These are phyloP conservation scores for Epinotia demarniana DNA, from an alignment of 2,888 invertebrate species.

Conservation along the genomic window DNA sequence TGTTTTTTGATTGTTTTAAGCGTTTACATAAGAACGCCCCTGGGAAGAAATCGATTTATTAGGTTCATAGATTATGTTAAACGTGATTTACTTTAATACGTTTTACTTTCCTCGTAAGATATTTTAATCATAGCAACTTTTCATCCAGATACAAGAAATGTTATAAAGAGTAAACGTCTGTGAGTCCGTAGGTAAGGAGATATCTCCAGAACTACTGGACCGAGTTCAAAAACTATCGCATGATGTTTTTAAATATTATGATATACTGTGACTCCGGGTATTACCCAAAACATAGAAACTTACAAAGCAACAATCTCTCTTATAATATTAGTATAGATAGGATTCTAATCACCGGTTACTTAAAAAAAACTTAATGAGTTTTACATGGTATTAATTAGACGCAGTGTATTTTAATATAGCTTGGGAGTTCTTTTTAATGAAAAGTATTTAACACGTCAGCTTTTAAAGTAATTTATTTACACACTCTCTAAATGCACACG, in stretches of 20 bases:
- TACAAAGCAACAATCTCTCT: too few relatives aligned
- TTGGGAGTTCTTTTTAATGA: slow-evolving; percentile 2
- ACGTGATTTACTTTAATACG: not conserved
- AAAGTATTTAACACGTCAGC: not conserved
- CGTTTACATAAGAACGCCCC: slow-evolving; percentile 19
- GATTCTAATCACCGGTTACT: too few relatives aligned
- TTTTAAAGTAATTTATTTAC: slow-evolving; percentile 7
- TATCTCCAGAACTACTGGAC: too few relatives aligned
- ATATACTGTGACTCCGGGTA: too few relatives aligned
- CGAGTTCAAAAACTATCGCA: too few relatives aligned
- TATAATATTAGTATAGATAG: too few relatives aligned
- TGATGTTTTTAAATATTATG: too few relatives aligned
- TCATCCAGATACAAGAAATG: too few relatives aligned
- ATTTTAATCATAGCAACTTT: not conserved
- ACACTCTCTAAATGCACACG: not conserved
- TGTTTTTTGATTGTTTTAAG: slow-evolving; percentile 8
- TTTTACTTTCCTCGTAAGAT: not conserved
- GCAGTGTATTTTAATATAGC: not conserved
- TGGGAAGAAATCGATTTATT: slow-evolving; percentile 2
- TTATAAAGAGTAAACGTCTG: too few relatives aligned
- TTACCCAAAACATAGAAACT: too few relatives aligned
- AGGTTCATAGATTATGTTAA: not conserved
- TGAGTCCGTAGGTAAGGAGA: too few relatives aligned
- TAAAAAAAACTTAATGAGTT: not conserved
- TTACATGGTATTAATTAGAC: not conserved